Evolutionary conservation across 2,888 invertebrate genomes (phyloP), one percentile per base, ranked within the genome.

Genomic region (Biston betularia): DNA sequence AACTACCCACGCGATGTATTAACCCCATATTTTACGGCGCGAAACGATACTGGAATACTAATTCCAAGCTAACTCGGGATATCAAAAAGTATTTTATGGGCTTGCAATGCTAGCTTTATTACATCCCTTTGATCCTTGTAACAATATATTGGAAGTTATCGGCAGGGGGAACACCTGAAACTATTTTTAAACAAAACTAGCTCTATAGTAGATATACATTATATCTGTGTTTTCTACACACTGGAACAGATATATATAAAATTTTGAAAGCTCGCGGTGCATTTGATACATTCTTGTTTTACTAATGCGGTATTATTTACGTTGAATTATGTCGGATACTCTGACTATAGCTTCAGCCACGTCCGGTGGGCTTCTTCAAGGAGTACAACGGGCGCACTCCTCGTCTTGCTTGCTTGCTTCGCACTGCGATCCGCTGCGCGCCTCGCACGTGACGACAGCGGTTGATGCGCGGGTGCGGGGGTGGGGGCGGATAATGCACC

Each of bases 1-100:
- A 74, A 74, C 58, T 58, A 63, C 63, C 40, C 63, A 48, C 70
- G 67, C 66, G 69, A 74, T 70, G 69, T 74, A 72, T 74, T 72
- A 69, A 72, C 72, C 72, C 65, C 72, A 70, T 74, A 74, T 74
- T 68, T 74, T 70, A 74, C 64, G 62, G n/a, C 42, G 55, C 46
- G 57, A n/a, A 57, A 70, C 74, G 72, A 59, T 59, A 44, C 53
- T 56, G 46, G 73, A 70, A 74, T 74, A 74, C 74, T 64, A 74
- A 74, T 74, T 70, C 66, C 62, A 58, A 62, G 63, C 62, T 55
- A 65, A 53, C 61, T 59, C 9, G 50, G 45, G 57, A 46, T 46
- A 64, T 34, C 62, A 56, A 64, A 48, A 42, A 34, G 60, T 57
- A 53, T 65, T 65, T 61, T 62, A 59, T 63, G 45, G 63, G 56